A percentile compares a stretch with the other conserved stretches of the same genome.
phyloP scores from a whole-genome alignment of 1,140 invertebrate genomes.

The Eufriesea mexicana region DNA sequence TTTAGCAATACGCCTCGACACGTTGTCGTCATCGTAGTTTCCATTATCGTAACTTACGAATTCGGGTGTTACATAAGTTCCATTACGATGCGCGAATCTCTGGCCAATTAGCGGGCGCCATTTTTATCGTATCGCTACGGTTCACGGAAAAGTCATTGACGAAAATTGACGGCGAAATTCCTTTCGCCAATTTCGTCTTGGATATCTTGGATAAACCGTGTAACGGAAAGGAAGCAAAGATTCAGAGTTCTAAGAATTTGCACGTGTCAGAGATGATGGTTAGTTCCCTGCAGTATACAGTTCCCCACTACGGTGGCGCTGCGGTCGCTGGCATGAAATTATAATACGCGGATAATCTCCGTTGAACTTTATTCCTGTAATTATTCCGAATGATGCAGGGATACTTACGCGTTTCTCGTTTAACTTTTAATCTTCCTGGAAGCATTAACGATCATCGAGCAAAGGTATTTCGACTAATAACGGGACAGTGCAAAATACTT shows the following conservation, averaged over 20 bases:
- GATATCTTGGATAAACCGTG: too few species aligned
- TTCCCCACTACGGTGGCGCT: too few species aligned
- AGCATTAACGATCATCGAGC: not conserved
- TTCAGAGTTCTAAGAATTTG: too few species aligned
- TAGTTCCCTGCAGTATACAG: too few species aligned
- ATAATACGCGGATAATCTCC: not conserved
- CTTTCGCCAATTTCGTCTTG: not conserved
- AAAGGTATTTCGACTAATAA: not conserved
- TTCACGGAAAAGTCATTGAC: conserved; percentile 54
- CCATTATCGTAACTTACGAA: conserved; percentile 56
- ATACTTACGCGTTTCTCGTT: not conserved
- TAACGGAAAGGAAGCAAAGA: too few species aligned
- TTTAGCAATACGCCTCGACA: not conserved
- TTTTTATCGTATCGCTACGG: conserved; percentile 63
- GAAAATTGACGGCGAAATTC: conserved; percentile 16
- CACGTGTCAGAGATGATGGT: too few species aligned
- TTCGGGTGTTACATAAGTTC: conserved; percentile 63
- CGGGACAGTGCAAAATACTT: not conserved
- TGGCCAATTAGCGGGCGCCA: conserved; percentile 51
- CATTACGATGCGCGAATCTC: conserved; percentile 12
- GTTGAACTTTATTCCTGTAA: too few species aligned
- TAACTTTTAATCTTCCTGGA: not conserved
- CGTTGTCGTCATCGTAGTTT: conserved; percentile 14
- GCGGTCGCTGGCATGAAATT: not conserved
- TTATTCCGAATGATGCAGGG: too few species aligned